phyloP scores from a whole-genome alignment of 2,888 invertebrate genomes.

The Pheosia tremula region DNA sequence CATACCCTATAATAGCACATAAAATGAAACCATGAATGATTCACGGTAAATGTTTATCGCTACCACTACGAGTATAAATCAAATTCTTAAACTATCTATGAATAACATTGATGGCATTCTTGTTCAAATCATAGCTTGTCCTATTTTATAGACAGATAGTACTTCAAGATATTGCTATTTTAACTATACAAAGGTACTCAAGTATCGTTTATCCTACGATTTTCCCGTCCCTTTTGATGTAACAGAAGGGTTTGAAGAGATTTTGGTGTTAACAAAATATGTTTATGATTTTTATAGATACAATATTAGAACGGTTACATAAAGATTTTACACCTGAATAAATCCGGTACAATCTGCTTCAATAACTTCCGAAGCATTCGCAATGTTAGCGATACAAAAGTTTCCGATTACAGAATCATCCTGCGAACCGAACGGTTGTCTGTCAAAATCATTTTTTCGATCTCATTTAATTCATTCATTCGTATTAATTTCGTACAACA shows the following conservation, averaged over 20 bases:
- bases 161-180: too few species aligned
- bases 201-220: too few species aligned
- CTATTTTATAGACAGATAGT: too few species aligned
- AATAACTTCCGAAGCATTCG: neutral
- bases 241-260: too few species aligned
- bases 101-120: conserved; percentile 10
- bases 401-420: conserved; percentile 7
- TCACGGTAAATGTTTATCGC: conserved; percentile 26
- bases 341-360: neutral
- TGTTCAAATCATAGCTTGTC: conserved; percentile 5
- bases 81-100: neutral
- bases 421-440: conserved; percentile 4
- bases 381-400: neutral
- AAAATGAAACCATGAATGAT: conserved; percentile 16
- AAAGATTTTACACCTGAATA: neutral
- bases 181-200: too few species aligned
- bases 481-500: conserved; percentile 27
- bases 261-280: too few species aligned
- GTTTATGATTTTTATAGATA: neutral
- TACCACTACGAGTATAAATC: conserved; percentile 21
- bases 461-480: conserved; percentile 38
- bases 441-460: conserved; percentile 12
- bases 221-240: too few species aligned
- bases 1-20: neutral
- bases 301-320: neutral